These are phyloP conservation scores for Cephalopachus bancanus DNA, from an alignment of 2,797 vertebrate genomes.

Conservation along the genomic window DNA sequence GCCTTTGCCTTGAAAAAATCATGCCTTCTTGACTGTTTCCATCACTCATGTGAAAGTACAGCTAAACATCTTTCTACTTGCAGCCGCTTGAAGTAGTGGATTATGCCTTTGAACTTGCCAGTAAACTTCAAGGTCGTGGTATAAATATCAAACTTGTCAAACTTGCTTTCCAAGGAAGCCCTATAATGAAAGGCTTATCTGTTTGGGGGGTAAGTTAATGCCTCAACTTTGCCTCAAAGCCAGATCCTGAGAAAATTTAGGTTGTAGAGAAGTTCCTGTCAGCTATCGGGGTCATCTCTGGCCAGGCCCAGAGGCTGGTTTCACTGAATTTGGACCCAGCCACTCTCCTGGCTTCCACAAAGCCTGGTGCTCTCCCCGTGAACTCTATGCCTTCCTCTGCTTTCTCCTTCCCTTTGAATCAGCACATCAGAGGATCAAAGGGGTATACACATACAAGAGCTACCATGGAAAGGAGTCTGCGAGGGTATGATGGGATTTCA, in stretches of 20 bases:
- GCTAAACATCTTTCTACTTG: constrained; percentile 79
- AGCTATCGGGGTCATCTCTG: constrained; percentile 69
- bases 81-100: constrained; percentile 78
- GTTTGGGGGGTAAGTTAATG: constrained; percentile 77
- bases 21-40: constrained; percentile 64
- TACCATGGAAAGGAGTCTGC: neutral
- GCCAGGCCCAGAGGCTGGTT: neutral
- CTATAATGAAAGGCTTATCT: constrained; percentile 83
- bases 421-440: constrained; percentile 5
- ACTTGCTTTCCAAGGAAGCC: constrained; percentile 80
- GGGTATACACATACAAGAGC: neutral
- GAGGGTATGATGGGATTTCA: neutral
- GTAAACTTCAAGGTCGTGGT: constrained; percentile 74
- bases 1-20: constrained; percentile 62
- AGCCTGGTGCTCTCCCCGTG: rapidly evolving
- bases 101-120: constrained; percentile 83
- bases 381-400: neutral
- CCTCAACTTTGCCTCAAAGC: constrained; percentile 61
- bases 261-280: constrained; percentile 56
- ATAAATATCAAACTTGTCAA: constrained; percentile 84
- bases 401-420: constrained; percentile 30
- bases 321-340: neutral
- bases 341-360: neutral
- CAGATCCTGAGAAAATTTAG: constrained; percentile 70
- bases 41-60: constrained; percentile 76